phyloP scores from a whole-genome alignment of 2,888 invertebrate species.

The Phalangium opilio region DNA sequence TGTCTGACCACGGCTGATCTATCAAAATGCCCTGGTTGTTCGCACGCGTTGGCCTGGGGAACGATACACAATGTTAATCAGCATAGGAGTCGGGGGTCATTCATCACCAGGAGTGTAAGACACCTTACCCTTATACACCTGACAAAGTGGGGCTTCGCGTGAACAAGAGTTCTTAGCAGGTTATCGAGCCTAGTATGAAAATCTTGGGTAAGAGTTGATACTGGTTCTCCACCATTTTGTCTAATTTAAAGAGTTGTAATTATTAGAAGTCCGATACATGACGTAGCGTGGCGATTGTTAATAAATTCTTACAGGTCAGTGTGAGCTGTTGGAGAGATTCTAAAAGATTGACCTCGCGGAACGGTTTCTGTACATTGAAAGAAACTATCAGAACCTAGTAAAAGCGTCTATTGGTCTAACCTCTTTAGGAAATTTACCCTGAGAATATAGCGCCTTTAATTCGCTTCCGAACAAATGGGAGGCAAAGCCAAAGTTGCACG shows the following conservation, averaged over 20 bases:
- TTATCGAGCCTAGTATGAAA: slow-evolving; percentile 88
- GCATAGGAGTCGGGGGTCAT: background rate
- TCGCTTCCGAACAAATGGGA: slow-evolving; percentile 89
- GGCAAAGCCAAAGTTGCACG: slow-evolving; percentile 91
- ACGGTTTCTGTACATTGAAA: slow-evolving; percentile 36
- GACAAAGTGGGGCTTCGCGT: slow-evolving; percentile 86
- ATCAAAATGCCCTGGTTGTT: slow-evolving; percentile 69
- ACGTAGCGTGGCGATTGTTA: too few species aligned
- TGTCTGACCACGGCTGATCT: slow-evolving; percentile 67
- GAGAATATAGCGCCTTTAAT: slow-evolving; percentile 59
- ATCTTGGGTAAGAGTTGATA: slow-evolving; percentile 68
- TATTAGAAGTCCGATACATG: too few species aligned
- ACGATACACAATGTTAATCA: background rate
- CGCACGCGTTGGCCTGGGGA: slow-evolving; percentile 52
- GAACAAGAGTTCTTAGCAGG: slow-evolving; percentile 72
- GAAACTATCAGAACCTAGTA: too few species aligned
- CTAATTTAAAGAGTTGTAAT: slow-evolving; percentile 27
- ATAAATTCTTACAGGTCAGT: slow-evolving; percentile 45
- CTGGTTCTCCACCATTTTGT: slow-evolving; percentile 48
- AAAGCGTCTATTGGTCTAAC: too few species aligned
- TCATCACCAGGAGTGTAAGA: slow-evolving; percentile 1
- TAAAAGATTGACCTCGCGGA: slow-evolving; percentile 61
- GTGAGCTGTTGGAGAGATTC: slow-evolving; percentile 77
- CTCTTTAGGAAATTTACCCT: slow-evolving; percentile 32
- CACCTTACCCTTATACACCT: slow-evolving; percentile 54